Evolutionary conservation across 1,140 invertebrate species (phyloP).

Genomic region (Lycorma delicatula): DNA sequence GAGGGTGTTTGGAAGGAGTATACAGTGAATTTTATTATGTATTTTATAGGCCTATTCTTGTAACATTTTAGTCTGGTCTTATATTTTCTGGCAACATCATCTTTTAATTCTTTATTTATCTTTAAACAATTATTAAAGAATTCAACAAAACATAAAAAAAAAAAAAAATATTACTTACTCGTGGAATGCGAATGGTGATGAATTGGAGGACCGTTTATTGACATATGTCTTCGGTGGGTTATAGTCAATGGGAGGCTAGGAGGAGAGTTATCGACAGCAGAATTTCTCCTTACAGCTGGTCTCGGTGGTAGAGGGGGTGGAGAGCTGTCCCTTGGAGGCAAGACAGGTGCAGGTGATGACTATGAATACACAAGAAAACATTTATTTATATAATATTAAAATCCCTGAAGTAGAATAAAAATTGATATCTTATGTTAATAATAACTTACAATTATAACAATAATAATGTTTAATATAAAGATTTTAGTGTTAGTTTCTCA

Average conservation of each 20-base stretch:
- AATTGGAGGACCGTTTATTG: not conserved
- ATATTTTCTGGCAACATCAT: too few species aligned
- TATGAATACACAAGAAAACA: conserved; percentile 40
- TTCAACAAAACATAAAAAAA: not conserved
- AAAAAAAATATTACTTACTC: not conserved
- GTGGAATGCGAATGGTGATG: not conserved
- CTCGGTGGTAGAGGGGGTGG: conserved; percentile 54
- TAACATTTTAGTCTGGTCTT: too few species aligned
- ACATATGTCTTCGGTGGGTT: not conserved
- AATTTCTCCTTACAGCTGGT: conserved; percentile 33
- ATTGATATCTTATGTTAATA: too few species aligned
- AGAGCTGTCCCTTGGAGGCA: conserved; percentile 49
- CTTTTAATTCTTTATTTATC: not conserved
- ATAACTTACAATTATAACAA: too few species aligned
- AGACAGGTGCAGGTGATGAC: conserved; percentile 47
- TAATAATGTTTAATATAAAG: not conserved
- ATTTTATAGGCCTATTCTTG: too few species aligned
- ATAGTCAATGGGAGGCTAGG: not conserved
- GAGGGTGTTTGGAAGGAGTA: too few species aligned
- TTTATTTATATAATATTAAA: conserved; percentile 16
- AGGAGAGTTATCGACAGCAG: conserved; percentile 23
- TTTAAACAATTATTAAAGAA: not conserved
- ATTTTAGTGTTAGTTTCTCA: not conserved
- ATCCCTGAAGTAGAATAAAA: conserved; percentile 9
- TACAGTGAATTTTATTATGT: too few species aligned